These are phyloP conservation scores for Trichopria drosophilae DNA, from an alignment of 2,888 invertebrate species.

Conservation along the genomic window DNA sequence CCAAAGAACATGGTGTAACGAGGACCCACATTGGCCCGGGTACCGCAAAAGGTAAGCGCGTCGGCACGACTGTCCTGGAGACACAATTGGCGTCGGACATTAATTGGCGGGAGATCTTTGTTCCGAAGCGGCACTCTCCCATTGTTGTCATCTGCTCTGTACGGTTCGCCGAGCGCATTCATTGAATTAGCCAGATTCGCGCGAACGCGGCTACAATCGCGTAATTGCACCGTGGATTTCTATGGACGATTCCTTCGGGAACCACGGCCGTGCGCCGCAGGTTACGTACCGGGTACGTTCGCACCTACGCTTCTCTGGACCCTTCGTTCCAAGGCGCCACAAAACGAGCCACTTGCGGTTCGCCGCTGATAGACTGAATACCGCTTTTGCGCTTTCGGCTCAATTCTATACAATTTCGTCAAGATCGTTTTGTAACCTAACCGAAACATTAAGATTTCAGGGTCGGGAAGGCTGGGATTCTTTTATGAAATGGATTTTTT, in stretches of 20 bases:
- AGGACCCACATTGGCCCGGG: too few relatives aligned
- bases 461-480: too few relatives aligned
- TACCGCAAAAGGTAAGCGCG: too few relatives aligned
- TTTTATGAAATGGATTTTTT: too few relatives aligned
- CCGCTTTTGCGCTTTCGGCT: slow-evolving; percentile 30
- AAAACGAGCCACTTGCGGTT: too few relatives aligned
- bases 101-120: slow-evolving; percentile 58
- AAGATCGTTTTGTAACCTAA: too few relatives aligned
- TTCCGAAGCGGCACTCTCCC: slow-evolving; percentile 48
- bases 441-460: too few relatives aligned
- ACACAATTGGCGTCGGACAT: slow-evolving; percentile 53
- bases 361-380: too few relatives aligned
- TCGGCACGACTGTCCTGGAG: too few relatives aligned
- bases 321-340: slow-evolving; percentile 22
- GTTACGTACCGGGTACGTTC: slow-evolving; percentile 23
- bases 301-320: slow-evolving; percentile 1
- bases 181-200: slow-evolving; percentile 52
- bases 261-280: too few relatives aligned
- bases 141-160: slow-evolving; percentile 51
- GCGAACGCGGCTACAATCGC: slow-evolving; percentile 47
- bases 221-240: slow-evolving; percentile 53
- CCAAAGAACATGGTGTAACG: too few relatives aligned
- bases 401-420: too few relatives aligned
- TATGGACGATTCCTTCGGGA: slow-evolving; percentile 44
- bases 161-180: slow-evolving; percentile 56